Evolutionary conservation across 30 jellyfish, hydroid and myxozoan genomes (phyloP), one percentile per base, ranked within the genome.

Genomic region (Hydra vulgaris): DNA sequence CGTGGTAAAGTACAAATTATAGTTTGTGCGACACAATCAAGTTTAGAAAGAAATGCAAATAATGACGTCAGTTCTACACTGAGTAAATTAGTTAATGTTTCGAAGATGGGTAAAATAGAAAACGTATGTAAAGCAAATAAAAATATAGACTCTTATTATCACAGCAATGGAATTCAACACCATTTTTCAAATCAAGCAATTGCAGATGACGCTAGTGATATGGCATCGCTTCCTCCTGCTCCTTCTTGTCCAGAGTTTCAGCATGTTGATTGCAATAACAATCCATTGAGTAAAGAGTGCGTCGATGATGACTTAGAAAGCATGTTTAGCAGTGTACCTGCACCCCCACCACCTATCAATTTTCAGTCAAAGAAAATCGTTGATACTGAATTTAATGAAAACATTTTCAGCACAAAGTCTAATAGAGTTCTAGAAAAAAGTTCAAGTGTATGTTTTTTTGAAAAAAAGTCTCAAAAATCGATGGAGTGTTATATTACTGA

Each of bases 141-240:
- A 40, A 5, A 40, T 5, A 40, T 40, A 40, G 61, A 40, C 61
- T 40, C 61, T 40, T 5, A 40, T 3, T 40, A 40, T 40, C 61
- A 40, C 5, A 5, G 12, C 61, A 40, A 12, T 5, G 61, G 5
- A 40, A 12, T 40, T 12, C 61, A 3, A 5, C 61, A 40, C 5
- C 5, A 40, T 12, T 3, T 3, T 40, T 40, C 61, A 40, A 12
- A 12, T 12, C 61, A 40, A 40, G 5, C 12, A 12, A 3, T 40
- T 40, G 61, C 61, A 3, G 75, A n/a, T 68, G 27, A 68, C 16
- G 75, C 8, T 68, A 68, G 75, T 61, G 99, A 94, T 52, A 52
- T 81, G 72, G 90, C 91, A 54, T 83, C 95, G 66, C 83, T 94
- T 26, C 96, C 99, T 27, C 89, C 95, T 8, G 96, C 96, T 53